These are phyloP conservation scores for Sitta carolinensis DNA, from an alignment of 2,797 vertebrate genomes.

Conservation along the genomic window DNA sequence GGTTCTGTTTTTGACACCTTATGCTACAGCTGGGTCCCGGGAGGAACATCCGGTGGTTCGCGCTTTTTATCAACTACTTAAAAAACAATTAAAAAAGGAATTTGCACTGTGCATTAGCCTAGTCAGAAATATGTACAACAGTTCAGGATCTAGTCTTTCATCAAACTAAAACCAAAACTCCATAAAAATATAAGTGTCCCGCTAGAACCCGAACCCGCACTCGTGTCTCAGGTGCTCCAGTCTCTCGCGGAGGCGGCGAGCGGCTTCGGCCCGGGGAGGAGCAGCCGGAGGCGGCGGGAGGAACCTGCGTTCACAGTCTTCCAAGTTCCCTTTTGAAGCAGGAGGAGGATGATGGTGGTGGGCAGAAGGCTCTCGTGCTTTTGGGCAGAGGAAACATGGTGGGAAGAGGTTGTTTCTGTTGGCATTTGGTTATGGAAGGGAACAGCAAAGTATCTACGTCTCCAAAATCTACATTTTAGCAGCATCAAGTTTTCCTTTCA, in stretches of 20 bases:
- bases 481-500: constrained; percentile 92
- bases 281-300: constrained; percentile 70
- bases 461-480: constrained; percentile 89
- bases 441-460: constrained; percentile 88
- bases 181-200: constrained; percentile 73
- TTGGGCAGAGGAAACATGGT: constrained; percentile 66
- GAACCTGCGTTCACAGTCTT: constrained; percentile 97
- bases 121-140: constrained; percentile 81
- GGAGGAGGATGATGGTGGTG: constrained; percentile 54
- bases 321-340: constrained; percentile 97
- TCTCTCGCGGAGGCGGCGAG: constrained; percentile 62
- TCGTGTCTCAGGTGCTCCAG: constrained; percentile 86
- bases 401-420: constrained; percentile 86
- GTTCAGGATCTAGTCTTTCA: constrained; percentile 73
- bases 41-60: constrained; percentile 69
- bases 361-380: constrained; percentile 62
- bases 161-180: constrained; percentile 71
- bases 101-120: constrained; percentile 81
- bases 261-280: constrained; percentile 53
- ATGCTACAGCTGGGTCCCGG: constrained; percentile 77
- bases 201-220: constrained; percentile 69
- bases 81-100: constrained; percentile 72
- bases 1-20: constrained; percentile 71
- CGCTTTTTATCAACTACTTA: constrained; percentile 74
- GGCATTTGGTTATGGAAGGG: constrained; percentile 90